Evolutionary conservation across 1,140 invertebrate species (phyloP).

Genomic region (Ladona fulva): DNA sequence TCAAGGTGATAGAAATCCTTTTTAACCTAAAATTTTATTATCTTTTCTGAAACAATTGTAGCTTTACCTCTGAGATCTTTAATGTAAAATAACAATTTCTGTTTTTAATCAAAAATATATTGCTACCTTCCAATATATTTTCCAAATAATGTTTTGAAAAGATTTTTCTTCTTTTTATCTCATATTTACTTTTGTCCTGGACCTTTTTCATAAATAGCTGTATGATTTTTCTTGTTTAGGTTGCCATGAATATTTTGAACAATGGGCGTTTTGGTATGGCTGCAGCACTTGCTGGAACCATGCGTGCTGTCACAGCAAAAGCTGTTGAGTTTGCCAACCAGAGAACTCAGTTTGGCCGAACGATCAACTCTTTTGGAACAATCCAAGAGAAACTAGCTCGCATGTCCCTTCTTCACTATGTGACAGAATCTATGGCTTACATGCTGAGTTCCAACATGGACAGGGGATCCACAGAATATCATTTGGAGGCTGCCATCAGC

Average conservation of each 20-base stretch:
- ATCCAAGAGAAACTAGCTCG: constrained; percentile 92
- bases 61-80: too few species aligned
- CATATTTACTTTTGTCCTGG: too few species aligned
- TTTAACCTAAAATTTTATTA: too few species aligned
- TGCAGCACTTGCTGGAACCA: constrained; percentile 84
- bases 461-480: constrained; percentile 65
- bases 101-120: too few species aligned
- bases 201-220: too few species aligned
- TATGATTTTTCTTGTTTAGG: constrained; percentile 36
- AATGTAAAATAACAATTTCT: too few species aligned
- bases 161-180: too few species aligned
- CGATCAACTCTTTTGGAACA: constrained; percentile 73
- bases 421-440: constrained; percentile 92
- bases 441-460: constrained; percentile 94
- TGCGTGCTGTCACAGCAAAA: constrained; percentile 79
- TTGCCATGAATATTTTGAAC: constrained; percentile 99
- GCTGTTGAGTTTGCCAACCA: constrained; percentile 85
- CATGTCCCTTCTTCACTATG: constrained; percentile 89
- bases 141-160: too few species aligned
- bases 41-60: too few species aligned
- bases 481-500: constrained; percentile 94
- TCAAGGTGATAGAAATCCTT: too few species aligned
- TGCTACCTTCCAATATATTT: too few species aligned
- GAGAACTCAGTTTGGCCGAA: constrained; percentile 83
- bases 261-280: constrained; percentile 99